These are phyloP conservation scores for Meiosimyza decipiens DNA, from an alignment of 2,888 invertebrate species.

Conservation along the genomic window DNA sequence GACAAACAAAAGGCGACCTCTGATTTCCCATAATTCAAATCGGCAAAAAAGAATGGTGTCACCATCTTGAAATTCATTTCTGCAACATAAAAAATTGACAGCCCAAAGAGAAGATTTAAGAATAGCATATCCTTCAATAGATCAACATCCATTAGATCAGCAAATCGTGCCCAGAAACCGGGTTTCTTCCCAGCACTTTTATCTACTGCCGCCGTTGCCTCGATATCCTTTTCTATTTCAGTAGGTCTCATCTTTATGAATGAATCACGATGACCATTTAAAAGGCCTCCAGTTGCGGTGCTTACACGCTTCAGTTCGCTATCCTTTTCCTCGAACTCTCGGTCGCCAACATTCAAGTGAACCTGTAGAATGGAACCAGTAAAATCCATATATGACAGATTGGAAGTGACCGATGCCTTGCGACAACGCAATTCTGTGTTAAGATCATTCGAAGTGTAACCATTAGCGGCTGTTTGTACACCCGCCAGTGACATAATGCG, in stretches of 20 bases:
- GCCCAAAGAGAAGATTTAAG: conserved; percentile 77
- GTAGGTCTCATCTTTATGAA: conserved; percentile 65
- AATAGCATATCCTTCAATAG: conserved; percentile 78
- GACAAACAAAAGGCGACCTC: conserved; percentile 81
- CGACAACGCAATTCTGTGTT: conserved; percentile 68
- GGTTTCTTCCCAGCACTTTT: conserved; percentile 54
- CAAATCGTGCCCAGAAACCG: conserved; percentile 71
- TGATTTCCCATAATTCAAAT: conserved; percentile 73
- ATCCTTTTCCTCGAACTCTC: conserved; percentile 65
- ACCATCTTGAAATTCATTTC: conserved; percentile 82
- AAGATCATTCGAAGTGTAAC: conserved; percentile 67
- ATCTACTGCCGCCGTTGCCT: conserved; percentile 45
- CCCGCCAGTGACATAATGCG: conserved; percentile 66
- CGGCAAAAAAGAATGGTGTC: conserved; percentile 76
- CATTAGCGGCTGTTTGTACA: conserved; percentile 59
- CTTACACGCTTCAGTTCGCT: conserved; percentile 64
- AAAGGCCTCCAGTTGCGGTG: conserved; percentile 60
- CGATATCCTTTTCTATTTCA: conserved; percentile 57
- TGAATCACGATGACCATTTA: conserved; percentile 60
- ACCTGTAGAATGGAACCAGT: conserved; percentile 79
- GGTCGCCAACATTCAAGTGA: conserved; percentile 71
- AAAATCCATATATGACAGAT: conserved; percentile 79
- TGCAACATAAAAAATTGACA: conserved; percentile 80
- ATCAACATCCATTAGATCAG: conserved; percentile 77
- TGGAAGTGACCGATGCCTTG: conserved; percentile 77